These are phyloP conservation scores for Podarcis lilfordi DNA, from an alignment of 2,797 vertebrate genomes.

Conservation along the genomic window DNA sequence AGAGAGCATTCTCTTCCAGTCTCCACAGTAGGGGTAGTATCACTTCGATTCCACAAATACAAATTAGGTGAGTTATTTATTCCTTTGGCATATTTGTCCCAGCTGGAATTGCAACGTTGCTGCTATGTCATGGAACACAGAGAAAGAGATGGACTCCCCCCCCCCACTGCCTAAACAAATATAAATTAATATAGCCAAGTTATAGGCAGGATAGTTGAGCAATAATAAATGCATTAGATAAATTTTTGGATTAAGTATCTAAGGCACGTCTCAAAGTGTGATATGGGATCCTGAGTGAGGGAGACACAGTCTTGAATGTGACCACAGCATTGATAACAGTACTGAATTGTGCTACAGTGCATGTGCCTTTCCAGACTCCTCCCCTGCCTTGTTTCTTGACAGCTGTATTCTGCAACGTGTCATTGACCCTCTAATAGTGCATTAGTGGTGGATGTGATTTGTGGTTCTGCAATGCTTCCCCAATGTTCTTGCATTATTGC, in stretches of 20 bases:
- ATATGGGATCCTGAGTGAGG: background rate
- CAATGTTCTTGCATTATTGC: no score
- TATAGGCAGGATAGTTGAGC: background rate
- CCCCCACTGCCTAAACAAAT: background rate
- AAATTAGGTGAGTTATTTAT: constrained; percentile 36
- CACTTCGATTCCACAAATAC: constrained; percentile 17
- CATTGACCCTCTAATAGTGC: no score
- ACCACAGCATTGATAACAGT: background rate
- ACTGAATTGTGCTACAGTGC: background rate
- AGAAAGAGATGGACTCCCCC: background rate
- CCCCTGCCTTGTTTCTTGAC: no score
- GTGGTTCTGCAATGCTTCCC: no score
- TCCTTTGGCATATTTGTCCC: constrained; percentile 15
- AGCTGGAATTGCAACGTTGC: background rate
- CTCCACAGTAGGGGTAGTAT: constrained; percentile 11
- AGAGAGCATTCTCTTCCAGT: background rate
- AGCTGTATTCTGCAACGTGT: no score
- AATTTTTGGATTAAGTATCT: background rate
- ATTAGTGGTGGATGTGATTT: no score
- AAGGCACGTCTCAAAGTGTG: background rate
- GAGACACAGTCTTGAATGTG: background rate
- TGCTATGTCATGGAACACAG: constrained; percentile 31
- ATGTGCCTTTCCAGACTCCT: background rate
- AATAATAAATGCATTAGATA: background rate
- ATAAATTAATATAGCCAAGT: constrained; percentile 7